These are phyloP conservation scores for Lasioglossum leucozonium DNA, from an alignment of 2,888 invertebrate species.

Conservation along the genomic window DNA sequence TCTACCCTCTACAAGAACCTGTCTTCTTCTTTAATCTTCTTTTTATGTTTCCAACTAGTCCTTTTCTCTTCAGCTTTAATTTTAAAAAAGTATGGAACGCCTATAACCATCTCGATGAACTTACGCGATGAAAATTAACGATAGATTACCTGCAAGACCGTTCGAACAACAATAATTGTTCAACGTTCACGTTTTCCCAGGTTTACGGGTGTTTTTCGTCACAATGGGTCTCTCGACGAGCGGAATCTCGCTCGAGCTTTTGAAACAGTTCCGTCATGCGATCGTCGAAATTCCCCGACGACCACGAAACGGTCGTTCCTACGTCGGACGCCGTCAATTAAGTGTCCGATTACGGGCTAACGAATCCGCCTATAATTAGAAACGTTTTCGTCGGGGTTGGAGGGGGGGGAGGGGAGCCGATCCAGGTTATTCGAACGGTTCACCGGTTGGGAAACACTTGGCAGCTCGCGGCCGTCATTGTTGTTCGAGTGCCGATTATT, in stretches of 20 bases:
- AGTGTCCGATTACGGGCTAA: slow-evolving; percentile 24
- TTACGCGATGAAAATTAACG: no score
- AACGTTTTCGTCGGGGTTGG: slow-evolving; percentile 24
- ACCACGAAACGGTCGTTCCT: not conserved
- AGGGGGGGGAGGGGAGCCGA: slow-evolving; percentile 3
- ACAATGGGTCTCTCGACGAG: not conserved
- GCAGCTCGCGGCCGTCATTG: slow-evolving; percentile 67
- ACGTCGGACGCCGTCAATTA: slow-evolving; percentile 14
- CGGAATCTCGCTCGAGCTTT: not conserved
- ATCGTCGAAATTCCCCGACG: not conserved
- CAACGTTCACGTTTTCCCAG: not conserved
- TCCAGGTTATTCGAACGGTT: slow-evolving; percentile 54
- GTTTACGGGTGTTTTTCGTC: not conserved
- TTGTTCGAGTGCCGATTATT: slow-evolving; percentile 70
- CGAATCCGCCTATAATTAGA: slow-evolving; percentile 61
- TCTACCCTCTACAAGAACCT: not conserved
- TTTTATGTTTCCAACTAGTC: not conserved
- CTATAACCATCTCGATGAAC: no score
- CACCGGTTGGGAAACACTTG: slow-evolving; percentile 74
- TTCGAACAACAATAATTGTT: not conserved
- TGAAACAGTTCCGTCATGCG: not conserved
- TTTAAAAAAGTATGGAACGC: no score
- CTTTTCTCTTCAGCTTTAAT: no score
- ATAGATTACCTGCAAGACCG: no score
- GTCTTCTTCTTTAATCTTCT: not conserved